phyloP scores from a whole-genome alignment of 2,888 invertebrate species.

The Drosophila cognata region DNA sequence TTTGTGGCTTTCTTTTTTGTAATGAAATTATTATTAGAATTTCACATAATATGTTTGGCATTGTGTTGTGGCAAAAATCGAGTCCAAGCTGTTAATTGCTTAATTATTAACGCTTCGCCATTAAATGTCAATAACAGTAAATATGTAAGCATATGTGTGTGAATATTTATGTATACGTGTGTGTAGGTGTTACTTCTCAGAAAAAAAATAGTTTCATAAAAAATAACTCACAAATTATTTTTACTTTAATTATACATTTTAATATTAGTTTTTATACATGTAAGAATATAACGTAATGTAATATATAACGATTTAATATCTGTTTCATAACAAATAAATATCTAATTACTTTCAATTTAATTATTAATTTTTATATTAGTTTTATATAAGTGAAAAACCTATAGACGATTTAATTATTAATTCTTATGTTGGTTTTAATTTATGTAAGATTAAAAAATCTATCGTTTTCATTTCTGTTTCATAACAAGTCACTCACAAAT shows the following conservation, averaged over 20 bases:
- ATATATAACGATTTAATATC: neutral
- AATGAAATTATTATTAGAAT: constrained; percentile 71
- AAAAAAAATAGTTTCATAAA: neutral
- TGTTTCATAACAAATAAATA: too few species aligned
- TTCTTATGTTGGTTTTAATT: neutral
- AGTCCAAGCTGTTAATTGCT: constrained; percentile 35
- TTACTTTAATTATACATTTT: neutral
- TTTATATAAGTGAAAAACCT: neutral
- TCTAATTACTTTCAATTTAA: neutral
- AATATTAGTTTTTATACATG: neutral
- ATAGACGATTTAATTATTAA: neutral
- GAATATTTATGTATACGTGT: neutral
- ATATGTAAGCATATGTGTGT: neutral
- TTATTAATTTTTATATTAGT: neutral
- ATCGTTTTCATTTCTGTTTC: neutral
- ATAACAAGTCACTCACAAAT: neutral
- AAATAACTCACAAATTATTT: neutral
- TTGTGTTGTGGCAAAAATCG: constrained; percentile 23
- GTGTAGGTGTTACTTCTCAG: neutral
- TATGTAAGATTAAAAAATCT: neutral
- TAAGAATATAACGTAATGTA: neutral
- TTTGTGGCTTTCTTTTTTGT: constrained; percentile 68
- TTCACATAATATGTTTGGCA: constrained; percentile 59
- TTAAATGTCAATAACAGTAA: constrained; percentile 12
- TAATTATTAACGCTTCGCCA: constrained; percentile 32